Conservation (phyloP, 1,140 invertebrate species). For the Phocides pigmalion region DNA sequence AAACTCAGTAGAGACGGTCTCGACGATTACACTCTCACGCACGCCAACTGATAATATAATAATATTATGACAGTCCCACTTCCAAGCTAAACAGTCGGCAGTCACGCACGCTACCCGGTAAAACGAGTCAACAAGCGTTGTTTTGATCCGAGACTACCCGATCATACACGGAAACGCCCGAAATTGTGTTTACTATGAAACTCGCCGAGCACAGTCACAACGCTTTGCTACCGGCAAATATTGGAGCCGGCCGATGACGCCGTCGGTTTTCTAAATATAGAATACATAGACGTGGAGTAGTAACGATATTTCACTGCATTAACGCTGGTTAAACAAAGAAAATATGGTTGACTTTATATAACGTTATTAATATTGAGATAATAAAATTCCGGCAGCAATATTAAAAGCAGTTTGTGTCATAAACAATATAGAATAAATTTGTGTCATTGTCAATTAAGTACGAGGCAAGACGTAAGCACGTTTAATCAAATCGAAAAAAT, state of each 20-base stretch:
- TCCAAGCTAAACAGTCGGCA: constrained; percentile 56
- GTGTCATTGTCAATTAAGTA: no score
- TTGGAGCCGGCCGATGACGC: not conserved
- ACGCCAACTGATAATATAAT: constrained; percentile 57
- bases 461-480: no score
- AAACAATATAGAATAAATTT: no score
- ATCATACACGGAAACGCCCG: constrained; percentile 60
- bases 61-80: constrained; percentile 50
- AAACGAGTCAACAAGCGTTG: constrained; percentile 52
- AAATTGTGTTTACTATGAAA: constrained; percentile 59
- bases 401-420: no score
- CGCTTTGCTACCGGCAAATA: constrained; percentile 14
- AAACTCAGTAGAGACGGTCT: constrained; percentile 9
- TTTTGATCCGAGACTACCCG: constrained; percentile 70
- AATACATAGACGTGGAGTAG: not conserved
- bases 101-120: constrained; percentile 41
- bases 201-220: constrained; percentile 35
- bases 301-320: not conserved
- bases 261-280: constrained; percentile 26
- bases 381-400: no score
- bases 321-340: not conserved
- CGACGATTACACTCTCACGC: constrained; percentile 42
- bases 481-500: no score
- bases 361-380: no score
- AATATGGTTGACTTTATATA: not conserved